A percentile compares a stretch with the other conserved stretches of the same genome.
These are phyloP conservation scores for Planiliza haematocheilus DNA, from an alignment of 2,113 vertebrate genomes.

Conservation along the genomic window DNA sequence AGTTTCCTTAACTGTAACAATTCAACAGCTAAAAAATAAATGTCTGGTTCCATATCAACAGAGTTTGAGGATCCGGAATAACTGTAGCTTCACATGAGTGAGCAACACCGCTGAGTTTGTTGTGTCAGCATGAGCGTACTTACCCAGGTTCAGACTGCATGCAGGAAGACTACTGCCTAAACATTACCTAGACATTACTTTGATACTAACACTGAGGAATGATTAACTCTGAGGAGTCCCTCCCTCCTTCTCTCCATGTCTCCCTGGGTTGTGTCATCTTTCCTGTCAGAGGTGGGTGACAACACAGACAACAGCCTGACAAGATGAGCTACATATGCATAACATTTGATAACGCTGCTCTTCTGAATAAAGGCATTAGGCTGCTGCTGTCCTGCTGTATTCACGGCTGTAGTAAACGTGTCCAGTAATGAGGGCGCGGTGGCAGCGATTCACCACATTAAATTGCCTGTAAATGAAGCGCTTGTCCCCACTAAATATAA, in stretches of 20 bases:
- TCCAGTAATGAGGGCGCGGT: not conserved
- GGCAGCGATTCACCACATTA: not conserved
- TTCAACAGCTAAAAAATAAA: not conserved
- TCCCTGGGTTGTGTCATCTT: not conserved
- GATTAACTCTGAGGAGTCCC: conserved; percentile 50
- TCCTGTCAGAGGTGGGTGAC: not conserved
- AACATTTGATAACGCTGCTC: too few relatives aligned
- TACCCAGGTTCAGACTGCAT: conserved; percentile 12
- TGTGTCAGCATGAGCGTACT: not conserved
- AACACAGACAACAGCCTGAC: not conserved
- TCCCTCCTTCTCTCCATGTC: not conserved
- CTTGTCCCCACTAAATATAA: too few relatives aligned
- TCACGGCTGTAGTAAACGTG: not conserved
- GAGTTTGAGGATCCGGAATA: not conserved
- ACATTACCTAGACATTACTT: not conserved
- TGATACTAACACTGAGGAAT: conserved; percentile 32
- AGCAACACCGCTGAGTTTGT: not conserved
- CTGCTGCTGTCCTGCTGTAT: not conserved
- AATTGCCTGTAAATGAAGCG: not conserved
- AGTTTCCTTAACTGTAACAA: not conserved
- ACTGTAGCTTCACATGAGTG: not conserved
- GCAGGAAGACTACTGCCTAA: not conserved
- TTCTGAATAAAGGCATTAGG: not conserved
- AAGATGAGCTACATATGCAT: not conserved
- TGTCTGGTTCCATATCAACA: not conserved